Conservation (phyloP, 2,797 vertebrate species). For the Aulostomus chinensis region DNA sequence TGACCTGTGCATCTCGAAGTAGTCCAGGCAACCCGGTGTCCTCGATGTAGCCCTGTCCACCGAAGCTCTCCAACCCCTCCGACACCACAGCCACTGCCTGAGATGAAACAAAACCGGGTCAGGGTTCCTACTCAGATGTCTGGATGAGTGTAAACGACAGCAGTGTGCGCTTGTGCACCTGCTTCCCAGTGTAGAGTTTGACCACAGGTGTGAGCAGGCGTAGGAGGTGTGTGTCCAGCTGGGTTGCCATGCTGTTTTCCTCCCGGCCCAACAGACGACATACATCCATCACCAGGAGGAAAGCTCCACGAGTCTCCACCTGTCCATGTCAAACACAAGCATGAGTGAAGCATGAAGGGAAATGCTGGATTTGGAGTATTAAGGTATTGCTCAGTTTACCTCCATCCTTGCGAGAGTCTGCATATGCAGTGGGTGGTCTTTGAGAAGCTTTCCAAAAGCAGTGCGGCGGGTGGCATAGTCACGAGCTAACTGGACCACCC, state of each 20-base stretch:
- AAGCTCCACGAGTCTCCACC: constrained; percentile 82
- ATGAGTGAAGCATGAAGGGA: constrained; percentile 13
- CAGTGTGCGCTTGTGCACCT: constrained; percentile 67
- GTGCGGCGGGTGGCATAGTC: constrained; percentile 81
- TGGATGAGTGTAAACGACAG: background rate
- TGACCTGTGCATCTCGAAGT: constrained; percentile 81
- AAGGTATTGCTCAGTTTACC: constrained; percentile 59
- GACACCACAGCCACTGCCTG: constrained; percentile 83
- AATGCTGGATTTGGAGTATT: background rate
- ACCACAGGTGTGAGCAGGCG: constrained; percentile 82
- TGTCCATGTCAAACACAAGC: constrained; percentile 29
- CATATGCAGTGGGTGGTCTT: constrained; percentile 85
- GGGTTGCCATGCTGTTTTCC: constrained; percentile 77
- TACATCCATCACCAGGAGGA: constrained; percentile 84
- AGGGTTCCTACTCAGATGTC: background rate
- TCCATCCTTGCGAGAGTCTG: constrained; percentile 87
- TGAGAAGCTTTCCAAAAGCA: constrained; percentile 86
- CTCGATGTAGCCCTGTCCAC: constrained; percentile 90
- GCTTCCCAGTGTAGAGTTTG: constrained; percentile 90
- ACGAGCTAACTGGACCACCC: constrained; percentile 81
- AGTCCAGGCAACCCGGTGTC: constrained; percentile 81
- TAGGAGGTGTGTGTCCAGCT: constrained; percentile 78
- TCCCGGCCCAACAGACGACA: constrained; percentile 81
- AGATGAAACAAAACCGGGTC: constrained; percentile 11
- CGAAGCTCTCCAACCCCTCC: constrained; percentile 86